These are phyloP conservation scores for Zapornia atra DNA, from an alignment of 2,113 vertebrate species.

Conservation along the genomic window DNA sequence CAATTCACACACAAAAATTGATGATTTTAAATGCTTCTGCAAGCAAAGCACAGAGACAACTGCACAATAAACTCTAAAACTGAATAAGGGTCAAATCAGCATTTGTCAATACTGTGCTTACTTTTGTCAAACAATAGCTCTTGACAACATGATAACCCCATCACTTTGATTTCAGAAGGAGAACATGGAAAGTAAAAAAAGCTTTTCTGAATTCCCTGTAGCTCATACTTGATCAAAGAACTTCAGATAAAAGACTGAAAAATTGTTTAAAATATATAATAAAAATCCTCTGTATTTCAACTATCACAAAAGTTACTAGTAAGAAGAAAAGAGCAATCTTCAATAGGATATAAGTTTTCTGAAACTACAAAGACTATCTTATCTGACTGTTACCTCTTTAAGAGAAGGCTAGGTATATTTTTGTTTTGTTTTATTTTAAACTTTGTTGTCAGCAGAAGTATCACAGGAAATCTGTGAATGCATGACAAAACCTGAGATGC, in stretches of 20 bases:
- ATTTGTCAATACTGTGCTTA: not conserved
- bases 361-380: not conserved
- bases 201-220: slow-evolving; percentile 31
- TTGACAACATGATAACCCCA: slow-evolving; percentile 4
- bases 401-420: slow-evolving; percentile 9
- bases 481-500: slow-evolving; percentile 30
- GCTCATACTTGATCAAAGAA: slow-evolving; percentile 45
- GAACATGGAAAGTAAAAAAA: slow-evolving; percentile 26
- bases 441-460: slow-evolving; percentile 44
- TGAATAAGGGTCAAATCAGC: not conserved
- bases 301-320: slow-evolving; percentile 8
- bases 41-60: not conserved
- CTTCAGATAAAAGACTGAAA: slow-evolving; percentile 32
- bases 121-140: slow-evolving; percentile 3
- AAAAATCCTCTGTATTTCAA: slow-evolving; percentile 15
- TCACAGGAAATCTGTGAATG: slow-evolving; percentile 29
- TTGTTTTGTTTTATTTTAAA: slow-evolving; percentile 25
- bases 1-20: not conserved
- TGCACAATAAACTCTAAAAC: not conserved
- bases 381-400: slow-evolving; percentile 34
- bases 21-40: not conserved
- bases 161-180: slow-evolving; percentile 46
- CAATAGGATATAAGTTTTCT: not conserved
- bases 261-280: slow-evolving; percentile 41
- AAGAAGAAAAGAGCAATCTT: not conserved